Evolutionary conservation across 2,888 invertebrate species (phyloP).

Genomic region (Hirtodrosophila trivittata): DNA sequence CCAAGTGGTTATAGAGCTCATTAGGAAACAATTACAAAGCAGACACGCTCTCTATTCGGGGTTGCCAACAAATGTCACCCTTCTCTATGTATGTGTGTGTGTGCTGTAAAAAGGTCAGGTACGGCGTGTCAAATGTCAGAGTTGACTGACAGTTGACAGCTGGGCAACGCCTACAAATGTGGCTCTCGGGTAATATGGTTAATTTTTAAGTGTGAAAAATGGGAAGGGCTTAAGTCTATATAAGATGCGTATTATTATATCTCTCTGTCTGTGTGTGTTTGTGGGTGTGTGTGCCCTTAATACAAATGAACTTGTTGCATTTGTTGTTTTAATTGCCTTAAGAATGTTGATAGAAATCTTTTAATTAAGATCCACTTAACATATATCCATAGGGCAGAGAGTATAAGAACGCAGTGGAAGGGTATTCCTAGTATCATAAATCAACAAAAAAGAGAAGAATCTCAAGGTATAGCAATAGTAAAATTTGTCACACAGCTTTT

Average conservation of each 20-base stretch:
- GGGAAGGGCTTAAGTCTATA: not conserved
- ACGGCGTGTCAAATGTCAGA: conserved; percentile 64
- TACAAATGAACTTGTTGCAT: not conserved
- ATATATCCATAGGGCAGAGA: no score
- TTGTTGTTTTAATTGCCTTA: not conserved
- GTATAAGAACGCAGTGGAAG: no score
- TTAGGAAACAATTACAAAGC: conserved; percentile 71
- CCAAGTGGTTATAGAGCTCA: conserved; percentile 50
- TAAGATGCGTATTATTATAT: not conserved
- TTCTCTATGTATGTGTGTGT: not conserved
- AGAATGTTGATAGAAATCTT: not conserved
- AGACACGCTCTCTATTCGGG: conserved; percentile 48
- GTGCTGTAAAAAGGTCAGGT: conserved; percentile 65
- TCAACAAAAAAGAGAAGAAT: no score
- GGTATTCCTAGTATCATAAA: no score
- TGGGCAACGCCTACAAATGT: conserved; percentile 70
- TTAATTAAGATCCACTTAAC: no score
- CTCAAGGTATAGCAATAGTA: no score
- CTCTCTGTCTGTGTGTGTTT: not conserved
- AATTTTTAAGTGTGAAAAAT: conserved; percentile 48
- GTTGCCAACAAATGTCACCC: conserved; percentile 61
- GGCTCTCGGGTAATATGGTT: conserved; percentile 63
- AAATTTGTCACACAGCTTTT: no score
- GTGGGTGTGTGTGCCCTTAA: not conserved
- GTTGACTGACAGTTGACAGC: conserved; percentile 65